Evolutionary conservation across 1,140 invertebrate species (phyloP), one percentile per base, ranked within the genome.

Genomic region (Trichogramma pretiosum): DNA sequence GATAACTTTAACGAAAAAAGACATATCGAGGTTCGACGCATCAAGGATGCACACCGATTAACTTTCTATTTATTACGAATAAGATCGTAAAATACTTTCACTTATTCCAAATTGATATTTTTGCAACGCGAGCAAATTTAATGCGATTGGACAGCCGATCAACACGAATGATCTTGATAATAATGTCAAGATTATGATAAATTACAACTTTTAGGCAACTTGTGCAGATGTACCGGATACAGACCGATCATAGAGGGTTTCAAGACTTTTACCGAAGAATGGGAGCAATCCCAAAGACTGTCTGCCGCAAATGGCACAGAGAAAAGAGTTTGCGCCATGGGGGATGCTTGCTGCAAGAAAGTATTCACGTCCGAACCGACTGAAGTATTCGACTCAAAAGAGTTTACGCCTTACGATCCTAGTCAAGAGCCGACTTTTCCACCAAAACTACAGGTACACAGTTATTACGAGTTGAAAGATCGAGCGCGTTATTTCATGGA

Each of bases 341-440:
- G 76, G 1, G 69, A 77, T 19, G 62, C 74, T 46, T 82, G 79
- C 46, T 80, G 78, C 35, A 77, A 74, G 59, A 67, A 45, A 58
- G 63, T 47, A 18, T 63, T 59, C 14, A 57, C 62, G 4, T 65
- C 60, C 10, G 60, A 69, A 32, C 66, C 78, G 46, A 65, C 75
- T 33, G 66, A 74, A 43, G 44, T 83, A 10, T 86, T 85, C 59
- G 72, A 80, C 56, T 65, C 77, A 17, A 80, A 77, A n/a, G 75
- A 82, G 59, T 91, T 90, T 65, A 61, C 74, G 26, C 85, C 85
- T 0, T 86, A 87, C 50, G 86, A 95, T 73, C 70, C 83, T 3
- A 79, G 83, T 9, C 91, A 96, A 66, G 93, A 97, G 73, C 83
- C 89, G 1, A 95, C 96, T 57, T 97, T 97, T 72, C 93, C 93